Percentiles rank a stretch among this genome's conserved stretches.
These are phyloP conservation scores for Heliconius hewitsoni DNA, from an alignment of 1,140 invertebrate genomes.

Conservation along the genomic window DNA sequence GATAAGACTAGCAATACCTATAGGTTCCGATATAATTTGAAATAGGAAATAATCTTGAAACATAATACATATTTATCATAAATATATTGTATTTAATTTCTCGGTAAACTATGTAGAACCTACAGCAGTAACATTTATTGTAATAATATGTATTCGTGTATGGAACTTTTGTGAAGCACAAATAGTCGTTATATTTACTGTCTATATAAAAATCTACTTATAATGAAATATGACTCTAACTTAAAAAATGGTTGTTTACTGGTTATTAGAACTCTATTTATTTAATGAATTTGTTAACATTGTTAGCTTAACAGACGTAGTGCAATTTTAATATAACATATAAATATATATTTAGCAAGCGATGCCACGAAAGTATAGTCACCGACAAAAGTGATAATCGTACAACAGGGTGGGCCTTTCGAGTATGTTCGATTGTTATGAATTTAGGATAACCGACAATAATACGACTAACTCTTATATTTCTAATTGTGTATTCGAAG, in stretches of 20 bases:
- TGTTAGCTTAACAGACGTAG: constrained; percentile 19
- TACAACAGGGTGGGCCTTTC: constrained; percentile 70
- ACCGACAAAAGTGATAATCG: constrained; percentile 44
- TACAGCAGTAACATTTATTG: background rate
- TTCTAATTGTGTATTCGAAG: constrained; percentile 22
- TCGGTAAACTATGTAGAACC: background rate
- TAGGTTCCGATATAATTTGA: background rate
- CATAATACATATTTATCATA: background rate
- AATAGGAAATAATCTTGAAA: constrained; percentile 5
- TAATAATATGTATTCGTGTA: constrained; percentile 7
- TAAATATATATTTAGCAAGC: constrained; percentile 11
- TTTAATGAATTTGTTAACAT: constrained; percentile 34
- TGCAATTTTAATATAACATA: constrained; percentile 26
- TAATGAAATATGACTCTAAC: constrained; percentile 29
- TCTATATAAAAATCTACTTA: constrained; percentile 19
- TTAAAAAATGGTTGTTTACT: constrained; percentile 36
- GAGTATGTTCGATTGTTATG: constrained; percentile 60
- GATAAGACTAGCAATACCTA: background rate
- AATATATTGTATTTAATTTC: background rate
- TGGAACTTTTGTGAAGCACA: constrained; percentile 16
- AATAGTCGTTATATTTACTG: constrained; percentile 13
- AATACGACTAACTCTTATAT: constrained; percentile 67
- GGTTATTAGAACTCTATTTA: constrained; percentile 31
- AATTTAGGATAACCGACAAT: constrained; percentile 78
- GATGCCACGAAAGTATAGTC: constrained; percentile 19